Conservation (phyloP, 2,113 vertebrate species). For the Hemibagrus wyckioides region DNA sequence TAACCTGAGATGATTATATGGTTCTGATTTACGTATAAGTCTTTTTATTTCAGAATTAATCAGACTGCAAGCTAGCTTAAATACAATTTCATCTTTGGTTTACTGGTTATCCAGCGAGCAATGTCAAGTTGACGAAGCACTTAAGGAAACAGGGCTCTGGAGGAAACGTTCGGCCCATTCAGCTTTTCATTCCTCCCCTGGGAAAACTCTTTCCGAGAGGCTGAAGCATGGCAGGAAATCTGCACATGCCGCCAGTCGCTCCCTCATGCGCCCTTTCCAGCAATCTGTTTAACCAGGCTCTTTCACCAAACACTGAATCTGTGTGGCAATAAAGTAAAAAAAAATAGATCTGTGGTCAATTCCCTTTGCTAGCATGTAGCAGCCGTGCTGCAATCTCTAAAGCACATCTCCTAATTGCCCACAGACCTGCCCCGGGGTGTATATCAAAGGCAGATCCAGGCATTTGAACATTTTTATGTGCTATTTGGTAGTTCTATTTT, state of each 20-base stretch:
- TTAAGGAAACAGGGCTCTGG: slow-evolving; percentile 45
- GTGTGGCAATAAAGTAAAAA: not conserved
- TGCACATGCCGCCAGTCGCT: slow-evolving; percentile 40
- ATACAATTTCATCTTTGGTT: not conserved
- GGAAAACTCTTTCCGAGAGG: slow-evolving; percentile 33
- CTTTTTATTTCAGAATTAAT: not conserved
- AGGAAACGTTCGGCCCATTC: slow-evolving; percentile 50
- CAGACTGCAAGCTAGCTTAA: not conserved
- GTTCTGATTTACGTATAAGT: too few relatives aligned
- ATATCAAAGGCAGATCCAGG: slow-evolving; percentile 37
- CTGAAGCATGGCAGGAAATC: slow-evolving; percentile 57
- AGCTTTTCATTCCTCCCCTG: slow-evolving; percentile 44
- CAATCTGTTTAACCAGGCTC: slow-evolving; percentile 12
- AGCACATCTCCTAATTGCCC: slow-evolving; percentile 56
- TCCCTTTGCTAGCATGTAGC: slow-evolving; percentile 35
- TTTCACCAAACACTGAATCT: slow-evolving; percentile 14
- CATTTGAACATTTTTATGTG: slow-evolving; percentile 38
- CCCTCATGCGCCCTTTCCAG: slow-evolving; percentile 25
- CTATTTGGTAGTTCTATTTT: slow-evolving; percentile 20
- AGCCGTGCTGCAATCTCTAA: slow-evolving; percentile 46
- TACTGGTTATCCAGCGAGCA: not conserved
- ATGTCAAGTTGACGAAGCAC: slow-evolving; percentile 31
- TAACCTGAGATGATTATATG: too few relatives aligned
- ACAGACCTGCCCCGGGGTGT: slow-evolving; percentile 43
- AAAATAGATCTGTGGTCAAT: slow-evolving; percentile 51